Evolutionary conservation across 2,797 vertebrate species (phyloP), one percentile per base, ranked within the genome.

Genomic region (Bufotes viridis): DNA sequence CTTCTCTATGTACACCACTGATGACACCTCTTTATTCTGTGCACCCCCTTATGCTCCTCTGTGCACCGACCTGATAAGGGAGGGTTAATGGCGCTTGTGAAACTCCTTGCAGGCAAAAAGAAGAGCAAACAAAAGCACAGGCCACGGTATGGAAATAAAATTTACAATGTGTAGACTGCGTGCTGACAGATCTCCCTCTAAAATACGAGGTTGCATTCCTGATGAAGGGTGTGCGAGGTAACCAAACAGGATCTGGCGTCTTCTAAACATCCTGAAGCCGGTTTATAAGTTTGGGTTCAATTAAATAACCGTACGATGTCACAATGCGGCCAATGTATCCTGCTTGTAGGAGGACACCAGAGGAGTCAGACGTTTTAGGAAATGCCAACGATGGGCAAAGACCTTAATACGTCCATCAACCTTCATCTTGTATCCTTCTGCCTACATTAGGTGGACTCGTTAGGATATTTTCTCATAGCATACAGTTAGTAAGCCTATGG

Each of bases 241-340:
- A 55, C 70, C 18, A 82, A 87, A 78, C 87, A 69, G 87, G 87
- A 87, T 83, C 87, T 78, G 72, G 81, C 81, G 11, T 63, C 61
- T 70, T 29, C 81, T 53, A 78, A 83, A 81, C 81, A 83, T 87
- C 81, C 87, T 78, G 81, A 34, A 82, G 80, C 34, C 86, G 58
- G 60, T 60, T 87, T 81, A 24, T 81, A 82, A 51, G 49, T 58
- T 58, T 29, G 34, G 22, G 53, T 81, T 22, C n/a, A 86, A 72
- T 80, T 81, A 81, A 42, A 87, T 81, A 69, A 51, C 53, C 55
- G 29, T n/a, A 70, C 13, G 67, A 57, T 86, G 29, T 87, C 20
- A 74, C 57, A 49, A 15, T 69, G 49, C 18, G 20, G 57, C 17
- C 69, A 74, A 34, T 12, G n/a, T 67, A 51, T 42, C 78, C 67